Evolutionary conservation across 2,888 invertebrate genomes (phyloP), one percentile per base, ranked within the genome.

Genomic region (Cancer borealis): DNA sequence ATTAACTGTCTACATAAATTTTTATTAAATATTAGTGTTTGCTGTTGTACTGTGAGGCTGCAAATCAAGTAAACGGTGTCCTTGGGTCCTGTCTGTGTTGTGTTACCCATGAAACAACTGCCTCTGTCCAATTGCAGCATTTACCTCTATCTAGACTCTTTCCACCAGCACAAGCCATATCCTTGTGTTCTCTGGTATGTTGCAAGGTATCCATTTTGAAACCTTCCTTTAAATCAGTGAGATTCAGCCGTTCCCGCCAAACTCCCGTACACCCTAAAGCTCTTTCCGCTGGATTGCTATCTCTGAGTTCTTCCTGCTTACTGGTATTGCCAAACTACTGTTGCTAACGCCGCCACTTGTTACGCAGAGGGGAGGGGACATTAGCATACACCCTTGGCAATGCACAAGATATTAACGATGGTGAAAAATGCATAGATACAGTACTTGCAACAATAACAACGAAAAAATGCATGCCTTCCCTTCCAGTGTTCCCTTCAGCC

Each of bases 401-500:
- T 79, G 79, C 79, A 79, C 79, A 26, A 79, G 79, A 79, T 79
- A 79, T 79, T 79, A 79, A 79, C 79, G 79, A 30, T 30, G 79
- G 30, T 79, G 79, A 79, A 79, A 79, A 79, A 79, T 79, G 79
- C 79, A 79, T 79, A 30, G 79, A 30, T 30, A 30, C 79, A 79
- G 79, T 79, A 79, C 79, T 30, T 79, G 79, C 79, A 79, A 79
- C 79, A 79, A 79, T 79, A 79, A 79, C 79, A 79, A 79, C 79
- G 12, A 14, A 30, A 79, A 79, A 79, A 26, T 30, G 79, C 79
- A 79, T 30, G 79, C 79, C 79, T 79, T 79, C 79, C 79, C 79
- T 79, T 79, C 79, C 79, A 1, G 21, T 30, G 79, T 12, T 79
- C 79, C 79, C 79, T 30, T 79, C 79, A 8, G 79, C 79, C 79